Evolutionary conservation across 2,113 vertebrate species (phyloP), one percentile per base, ranked within the genome.

Genomic region (Xiphophorus maculatus): DNA sequence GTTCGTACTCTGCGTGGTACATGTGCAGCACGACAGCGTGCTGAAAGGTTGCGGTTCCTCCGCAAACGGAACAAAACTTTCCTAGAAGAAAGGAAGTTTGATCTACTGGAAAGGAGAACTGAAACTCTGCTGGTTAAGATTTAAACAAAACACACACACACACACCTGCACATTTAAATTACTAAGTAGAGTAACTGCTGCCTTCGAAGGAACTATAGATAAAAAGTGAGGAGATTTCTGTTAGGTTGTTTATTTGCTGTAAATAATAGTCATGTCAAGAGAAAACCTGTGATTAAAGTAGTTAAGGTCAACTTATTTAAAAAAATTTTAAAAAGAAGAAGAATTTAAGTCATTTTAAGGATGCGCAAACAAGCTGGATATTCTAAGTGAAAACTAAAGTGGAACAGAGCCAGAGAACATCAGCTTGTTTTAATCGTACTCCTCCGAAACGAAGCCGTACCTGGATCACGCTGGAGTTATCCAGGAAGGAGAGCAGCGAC

Each of bases 391-490:
- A 15, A 48, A 17, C 44, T 15, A 48, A 19, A 48, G 14, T 28
- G 28, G 19, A 25, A n/a, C 2, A 4, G 6, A 54, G 15, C 19
- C 22, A 11, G 12, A 40, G 65, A 3, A 7, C 44, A n/a, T 58
- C 25, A 0, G 51, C 17, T 37, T n/a, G 51, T 25, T n/a, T 0
- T 40, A 25, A 0, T 9, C n/a, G 51, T 10, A 28, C 12, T 5
- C 6, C n/a, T 0, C 48, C 15, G 5, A 76, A n/a, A 4, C 8
- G 33, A 22, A 0, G 3, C 9, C 6, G n/a, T 76, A 95, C 94
- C 93, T 95, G 94, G 0, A 89, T 9, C 32, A 95, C 71, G 13
- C 93, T 95, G 66, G 88, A 73, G 92, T 95, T 95, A 83, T 95
- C 95, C 32, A 95, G 84, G 71, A 94, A 94, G 65, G 91, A 91